Evolutionary conservation across 1,140 invertebrate genomes (phyloP), one percentile per base, ranked within the genome.

Genomic region (Drosophila sturtevanti): DNA sequence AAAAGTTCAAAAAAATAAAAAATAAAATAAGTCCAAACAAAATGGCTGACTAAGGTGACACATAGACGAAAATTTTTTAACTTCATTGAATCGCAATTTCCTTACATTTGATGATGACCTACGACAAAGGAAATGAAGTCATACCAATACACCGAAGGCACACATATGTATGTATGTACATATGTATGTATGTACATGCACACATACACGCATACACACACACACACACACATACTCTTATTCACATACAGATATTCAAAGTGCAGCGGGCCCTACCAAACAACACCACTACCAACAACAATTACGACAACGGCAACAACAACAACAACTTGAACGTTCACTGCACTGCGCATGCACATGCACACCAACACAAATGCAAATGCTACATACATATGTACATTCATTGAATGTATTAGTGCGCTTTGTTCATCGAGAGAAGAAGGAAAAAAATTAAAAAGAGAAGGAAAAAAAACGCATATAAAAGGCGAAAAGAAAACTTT

Each of bases 121-220:
- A 90, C 89, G 89, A 90, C 89, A 90, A 90, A 90, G 89, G 89
- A 90, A 90, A 90, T 89, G 84, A 90, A 90, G 84, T 90, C 89
- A 81, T 84, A 82, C 84, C 72, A 86, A 82, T 55, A 86, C 81
- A 82, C 68, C 54, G 38, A 68, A 55, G 31, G 27, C 62, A 35
- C 59, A 68, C 41, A 48, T 21, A 48, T 44, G 41, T 18, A 44
- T 16, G 14, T 44, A 44, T 44, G 41, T 44, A 44, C 9, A 5
- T 14, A 41, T 7, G 5, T 12, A 38, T n/a, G 14, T 6, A 14
- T n/a, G n/a, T n/a, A 41, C 38, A 41, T n/a, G 9, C 38, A 35
- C 59, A 44, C 64, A 38, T 24, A 44, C 31, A 18, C 10, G 16
- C 64, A 35, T 22, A 44, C 62, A 67, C 37, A n/a, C n/a, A 44